phyloP scores from a whole-genome alignment of 1,140 invertebrate genomes.

The Nasonia vitripennis region DNA sequence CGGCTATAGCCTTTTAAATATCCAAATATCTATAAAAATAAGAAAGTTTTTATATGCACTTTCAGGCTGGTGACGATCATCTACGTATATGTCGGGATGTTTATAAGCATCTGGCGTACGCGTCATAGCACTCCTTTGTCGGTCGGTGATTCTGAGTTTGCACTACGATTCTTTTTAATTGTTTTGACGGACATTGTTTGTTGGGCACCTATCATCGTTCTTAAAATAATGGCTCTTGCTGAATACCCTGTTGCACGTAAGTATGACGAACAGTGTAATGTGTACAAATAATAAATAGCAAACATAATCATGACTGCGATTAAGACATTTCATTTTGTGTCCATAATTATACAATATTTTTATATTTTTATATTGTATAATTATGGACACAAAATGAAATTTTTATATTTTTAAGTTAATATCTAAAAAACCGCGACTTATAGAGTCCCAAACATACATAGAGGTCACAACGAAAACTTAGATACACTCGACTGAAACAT shows the following conservation, averaged over 20 bases:
- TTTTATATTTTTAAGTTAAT: too few species aligned
- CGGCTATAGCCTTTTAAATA: too few species aligned
- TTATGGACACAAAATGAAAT: too few species aligned
- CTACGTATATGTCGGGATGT: constrained; percentile 80
- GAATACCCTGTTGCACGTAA: constrained; percentile 69
- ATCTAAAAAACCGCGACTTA: too few species aligned
- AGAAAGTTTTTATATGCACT: constrained; percentile 38
- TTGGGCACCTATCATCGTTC: constrained; percentile 84
- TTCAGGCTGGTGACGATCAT: constrained; percentile 79
- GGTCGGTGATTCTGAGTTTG: constrained; percentile 81
- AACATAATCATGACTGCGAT: too few species aligned
- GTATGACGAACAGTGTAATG: constrained; percentile 6
- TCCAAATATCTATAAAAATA: neutral
- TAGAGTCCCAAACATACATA: too few species aligned
- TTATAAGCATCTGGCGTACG: constrained; percentile 80
- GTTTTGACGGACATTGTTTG: constrained; percentile 84
- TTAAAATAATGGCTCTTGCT: constrained; percentile 81
- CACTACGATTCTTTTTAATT: constrained; percentile 84
- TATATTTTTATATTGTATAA: too few species aligned
- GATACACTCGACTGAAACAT: too few species aligned
- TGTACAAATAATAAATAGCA: neutral
- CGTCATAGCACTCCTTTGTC: constrained; percentile 78
- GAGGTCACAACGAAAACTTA: too few species aligned
- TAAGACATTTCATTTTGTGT: too few species aligned
- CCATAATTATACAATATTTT: too few species aligned